Evolutionary conservation across 2,797 vertebrate species (phyloP), one percentile per base, ranked within the genome.

Genomic region (Babyrousa celebensis): DNA sequence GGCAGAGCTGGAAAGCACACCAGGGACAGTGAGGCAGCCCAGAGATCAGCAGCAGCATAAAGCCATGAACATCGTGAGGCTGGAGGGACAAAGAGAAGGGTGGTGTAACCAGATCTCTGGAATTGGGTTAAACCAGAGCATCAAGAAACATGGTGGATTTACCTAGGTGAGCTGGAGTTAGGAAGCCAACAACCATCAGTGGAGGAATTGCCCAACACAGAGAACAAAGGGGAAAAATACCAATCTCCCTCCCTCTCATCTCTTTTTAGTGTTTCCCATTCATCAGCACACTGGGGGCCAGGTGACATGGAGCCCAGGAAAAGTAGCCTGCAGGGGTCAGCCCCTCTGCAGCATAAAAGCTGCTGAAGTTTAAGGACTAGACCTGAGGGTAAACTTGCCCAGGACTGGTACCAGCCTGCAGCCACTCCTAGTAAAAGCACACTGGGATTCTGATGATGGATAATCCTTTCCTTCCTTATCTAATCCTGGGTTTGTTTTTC

Each of bases 401-500:
- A 65, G 62, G 62, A 74, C n/a, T 43, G 86, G 52, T 67, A 72
- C 1, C 12, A 14, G 11, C 54, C 27, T 82, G 12, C 25, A 77
- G 52, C 54, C 54, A 65, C 77, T 87, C 32, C 43, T 78, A 36
- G 52, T 32, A 58, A 65, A 84, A 84, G 58, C 25, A 60, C 5
- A 4, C 21, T 40, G 43, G 56, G 23, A 70, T 91, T 94, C n/a
- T 25, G 70, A 27, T 23, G 54, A 32, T 63, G 25, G n/a, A 77
- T 63, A 17, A 75, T 6, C 17, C 70, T 63, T 91, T 70, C 23
- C 3, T 15, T 78, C 54, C 43, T 68, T 18, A 74, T 7, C n/a
- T 58, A 68, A 27, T 71, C 85, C n/a, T 20, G 16, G 60, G 40
- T 85, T 94, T 89, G 56, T 63, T 78, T 96, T 94, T 72, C 65